These are phyloP conservation scores for Odontocerum albicorne DNA, from an alignment of 2,888 invertebrate species.

Conservation along the genomic window DNA sequence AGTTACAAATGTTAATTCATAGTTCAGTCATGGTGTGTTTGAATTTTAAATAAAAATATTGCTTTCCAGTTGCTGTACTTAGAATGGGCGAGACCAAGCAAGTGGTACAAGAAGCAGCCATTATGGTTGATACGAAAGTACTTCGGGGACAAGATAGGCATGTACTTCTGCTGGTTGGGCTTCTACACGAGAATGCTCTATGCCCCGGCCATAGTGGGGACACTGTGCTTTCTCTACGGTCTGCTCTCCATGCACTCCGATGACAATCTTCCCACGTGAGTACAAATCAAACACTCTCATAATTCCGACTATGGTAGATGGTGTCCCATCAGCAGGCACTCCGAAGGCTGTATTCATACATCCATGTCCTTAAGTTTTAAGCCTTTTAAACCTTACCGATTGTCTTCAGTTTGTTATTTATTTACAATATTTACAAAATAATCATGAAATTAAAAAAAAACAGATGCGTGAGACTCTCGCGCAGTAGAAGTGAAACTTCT, in stretches of 20 bases:
- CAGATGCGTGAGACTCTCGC: too few relatives aligned
- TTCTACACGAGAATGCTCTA: conserved; percentile 90
- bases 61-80: conserved; percentile 74
- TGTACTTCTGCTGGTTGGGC: conserved; percentile 93
- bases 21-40: too few relatives aligned
- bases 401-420: too few relatives aligned
- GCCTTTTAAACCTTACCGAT: too few relatives aligned
- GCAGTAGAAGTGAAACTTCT: too few relatives aligned
- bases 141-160: conserved; percentile 88
- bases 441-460: conserved; percentile 1
- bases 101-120: conserved; percentile 93
- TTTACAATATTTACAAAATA: conserved; percentile 1
- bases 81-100: conserved; percentile 88
- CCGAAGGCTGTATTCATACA: background rate
- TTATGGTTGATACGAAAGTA: conserved; percentile 85
- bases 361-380: background rate
- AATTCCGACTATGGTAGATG: background rate
- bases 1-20: too few relatives aligned
- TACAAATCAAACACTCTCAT: background rate
- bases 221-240: conserved; percentile 85
- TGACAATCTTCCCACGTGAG: conserved; percentile 78
- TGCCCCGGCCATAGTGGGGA: conserved; percentile 83
- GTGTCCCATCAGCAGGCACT: background rate
- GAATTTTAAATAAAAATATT: background rate
- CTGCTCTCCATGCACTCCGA: conserved; percentile 76